Conservation (phyloP, 2,113 vertebrate genomes). For the Toxotes jaculatrix region DNA sequence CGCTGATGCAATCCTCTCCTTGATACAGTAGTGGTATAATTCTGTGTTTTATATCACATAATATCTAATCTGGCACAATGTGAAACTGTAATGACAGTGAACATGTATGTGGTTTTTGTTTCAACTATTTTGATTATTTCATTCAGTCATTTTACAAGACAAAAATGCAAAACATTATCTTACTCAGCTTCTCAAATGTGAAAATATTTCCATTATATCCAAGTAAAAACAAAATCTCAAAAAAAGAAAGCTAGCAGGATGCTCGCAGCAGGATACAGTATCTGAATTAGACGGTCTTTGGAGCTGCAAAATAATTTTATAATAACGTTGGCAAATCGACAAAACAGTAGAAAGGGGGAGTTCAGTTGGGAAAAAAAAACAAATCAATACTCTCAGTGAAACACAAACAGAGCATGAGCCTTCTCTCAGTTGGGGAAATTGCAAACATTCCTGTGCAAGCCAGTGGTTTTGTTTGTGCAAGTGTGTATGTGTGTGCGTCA, state of each 20-base stretch:
- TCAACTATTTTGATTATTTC: no score
- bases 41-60: background rate
- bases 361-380: slow-evolving; percentile 7
- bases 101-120: background rate
- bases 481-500: slow-evolving; percentile 10
- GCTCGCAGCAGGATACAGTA: background rate
- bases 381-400: slow-evolving; percentile 68
- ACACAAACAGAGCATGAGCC: slow-evolving; percentile 55
- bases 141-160: background rate
- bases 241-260: background rate
- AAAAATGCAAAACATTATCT: background rate
- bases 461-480: slow-evolving; percentile 48
- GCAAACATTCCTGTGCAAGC: slow-evolving; percentile 61
- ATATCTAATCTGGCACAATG: background rate
- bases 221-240: background rate
- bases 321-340: background rate
- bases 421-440: slow-evolving; percentile 44
- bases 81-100: background rate
- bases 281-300: background rate
- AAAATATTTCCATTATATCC: background rate
- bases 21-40: background rate
- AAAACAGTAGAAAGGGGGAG: background rate
- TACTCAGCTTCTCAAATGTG: no score
- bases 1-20: background rate
- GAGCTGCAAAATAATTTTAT: background rate